A percentile compares a stretch with the other conserved stretches of the same genome.
Conservation (phyloP, 1,140 invertebrate genomes). For the Probaryconus sp. region DNA sequence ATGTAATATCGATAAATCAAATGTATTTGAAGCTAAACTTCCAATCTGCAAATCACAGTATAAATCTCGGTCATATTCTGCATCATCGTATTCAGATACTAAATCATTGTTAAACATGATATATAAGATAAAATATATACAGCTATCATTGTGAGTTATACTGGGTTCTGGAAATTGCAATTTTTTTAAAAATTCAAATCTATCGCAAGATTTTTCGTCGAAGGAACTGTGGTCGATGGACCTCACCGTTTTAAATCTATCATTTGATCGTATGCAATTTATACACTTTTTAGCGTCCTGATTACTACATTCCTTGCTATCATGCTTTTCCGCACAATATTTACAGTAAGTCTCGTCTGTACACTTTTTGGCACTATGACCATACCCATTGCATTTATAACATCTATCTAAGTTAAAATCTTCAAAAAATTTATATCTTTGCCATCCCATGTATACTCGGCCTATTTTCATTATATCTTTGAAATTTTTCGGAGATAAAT, state of each 20-base stretch:
- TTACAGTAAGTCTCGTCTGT: background rate
- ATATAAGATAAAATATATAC: no score
- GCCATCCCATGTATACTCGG: conserved; percentile 18
- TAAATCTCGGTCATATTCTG: no score
- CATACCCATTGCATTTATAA: conserved; percentile 21
- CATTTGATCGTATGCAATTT: conserved; percentile 5
- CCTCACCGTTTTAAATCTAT: background rate
- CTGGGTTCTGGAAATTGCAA: background rate
- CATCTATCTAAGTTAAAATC: conserved; percentile 16
- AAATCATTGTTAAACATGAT: no score
- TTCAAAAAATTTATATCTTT: conserved; percentile 22
- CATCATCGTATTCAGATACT: no score
- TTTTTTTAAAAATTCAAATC: conserved; percentile 4
- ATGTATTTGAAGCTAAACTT: background rate
- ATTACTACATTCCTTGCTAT: background rate
- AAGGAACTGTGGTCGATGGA: conserved; percentile 2
- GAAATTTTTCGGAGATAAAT: conserved; percentile 1
- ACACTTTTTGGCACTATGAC: no score
- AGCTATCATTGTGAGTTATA: background rate
- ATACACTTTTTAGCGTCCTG: background rate
- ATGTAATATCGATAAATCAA: background rate
- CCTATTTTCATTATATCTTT: background rate
- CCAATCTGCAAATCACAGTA: no score
- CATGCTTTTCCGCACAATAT: conserved; percentile 14
- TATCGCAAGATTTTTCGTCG: background rate